Base-by-base conservation (phyloP, 2,113 vertebrate species). In the Zosterops hypoxanthus region DNA sequence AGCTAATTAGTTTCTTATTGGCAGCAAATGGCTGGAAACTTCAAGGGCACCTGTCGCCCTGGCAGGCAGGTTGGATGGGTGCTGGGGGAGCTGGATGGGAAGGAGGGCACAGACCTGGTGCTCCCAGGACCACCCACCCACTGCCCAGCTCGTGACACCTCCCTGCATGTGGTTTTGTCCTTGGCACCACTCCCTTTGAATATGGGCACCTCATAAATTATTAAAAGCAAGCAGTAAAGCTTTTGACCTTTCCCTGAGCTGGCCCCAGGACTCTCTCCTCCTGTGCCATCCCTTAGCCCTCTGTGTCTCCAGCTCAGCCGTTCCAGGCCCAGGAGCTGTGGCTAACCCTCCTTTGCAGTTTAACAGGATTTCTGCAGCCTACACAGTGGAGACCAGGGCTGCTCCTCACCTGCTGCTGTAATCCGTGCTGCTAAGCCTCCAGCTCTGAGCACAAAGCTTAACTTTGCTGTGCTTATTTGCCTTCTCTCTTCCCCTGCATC, bases 351-450 rank as follows among this genome's bases (percentile, higher is more conserved):
- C 92, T 95, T 69, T 91, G 95, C 12, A 14, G 63, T 83, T 49
- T 96, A 95, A 96, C 93, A 47, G 97, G 97, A 96, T 97, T 97
- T 84, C 79, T 73, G 92, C 94, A 89, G 97, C 95, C 96, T 56
- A 42, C 95, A 9, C 94, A 19, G 96, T 47, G 3, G 80, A 9
- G 41, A 94, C 94, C 36, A 25, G 82, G 71, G 92, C 68, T 36
- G 84, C 96, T 96, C 78, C 31, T 95, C 97, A 90, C 97, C 97
- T 95, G 97, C 97, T 95, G 97, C 71, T 97, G 97, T 96, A 96
- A 97, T 97, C 97, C 34, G 97, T 25, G 23, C 95, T 16, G 9
- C 77, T 96, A 78, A 97, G 95, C 97, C 96, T 12, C 36, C 17
- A 12, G 97, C 97, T 95, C 91, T 46, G 29, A 50, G 77, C 81